Evolutionary conservation across 1,140 invertebrate genomes (phyloP), one percentile per base, ranked within the genome.

Genomic region (Neelides sp.): DNA sequence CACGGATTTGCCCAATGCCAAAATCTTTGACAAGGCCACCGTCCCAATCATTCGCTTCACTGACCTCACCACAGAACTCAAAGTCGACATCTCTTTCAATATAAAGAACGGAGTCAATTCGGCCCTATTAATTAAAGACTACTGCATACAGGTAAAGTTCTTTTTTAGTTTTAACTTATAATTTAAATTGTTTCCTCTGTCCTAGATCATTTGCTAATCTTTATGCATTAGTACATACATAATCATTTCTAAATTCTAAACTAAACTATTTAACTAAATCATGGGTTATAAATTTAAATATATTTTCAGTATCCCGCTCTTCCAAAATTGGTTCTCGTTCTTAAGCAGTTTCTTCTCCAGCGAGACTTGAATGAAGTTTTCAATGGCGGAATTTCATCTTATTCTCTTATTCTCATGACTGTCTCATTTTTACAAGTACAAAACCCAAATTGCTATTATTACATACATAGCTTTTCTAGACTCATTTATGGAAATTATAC

Each of bases 301-400:
- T n/a, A n/a, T n/a, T n/a, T n/a, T n/a, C n/a, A 75, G 50, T 97
- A 80, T 73, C 90, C 90, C 19, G 80, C 83, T 47, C 73, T 98
- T 52, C 80, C 85, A 22, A 94, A 93, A 64, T 74, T 98, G 61
- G 91, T 97, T 55, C 81, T 97, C 70, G 91, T 97, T 44, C 75
- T 98, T 54, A 98, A 98, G 72, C 92, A 97, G 72, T 98, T 96
- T 73, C 78, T 98, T 48, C 73, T 95, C 42, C 87, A 97, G 71
- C 78, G 93, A 68, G 90, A 96, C 74, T 77, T 98, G 61, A 98
- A 98, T 72, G 93, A 98, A 78, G 94, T 98, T 41, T 98, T 95
- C 72, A 96, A 91, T 43, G 93, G 95, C 58, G 95, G 95, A 66
- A 95, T 98, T 63, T 93, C 91, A 57, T 98, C 93, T 32, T 99